A percentile compares a stretch with the other conserved stretches of the same genome.
phyloP scores from a whole-genome alignment of 2,113 vertebrate species.

The Suricata suricatta region DNA sequence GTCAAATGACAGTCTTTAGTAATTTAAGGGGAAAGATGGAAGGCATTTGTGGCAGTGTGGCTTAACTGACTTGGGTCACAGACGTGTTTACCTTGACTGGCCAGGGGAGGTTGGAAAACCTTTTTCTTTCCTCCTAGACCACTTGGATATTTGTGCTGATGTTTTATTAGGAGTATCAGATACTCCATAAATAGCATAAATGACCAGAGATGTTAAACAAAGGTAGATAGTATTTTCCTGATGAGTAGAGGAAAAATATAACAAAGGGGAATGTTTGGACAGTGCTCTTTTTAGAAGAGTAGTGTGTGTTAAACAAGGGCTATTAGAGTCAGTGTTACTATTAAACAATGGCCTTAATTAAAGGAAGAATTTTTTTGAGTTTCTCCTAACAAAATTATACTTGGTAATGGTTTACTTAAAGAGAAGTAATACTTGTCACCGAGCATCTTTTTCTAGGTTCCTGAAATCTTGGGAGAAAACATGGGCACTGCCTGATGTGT shows the following conservation, averaged over 20 bases:
- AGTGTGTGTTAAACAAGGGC: neutral
- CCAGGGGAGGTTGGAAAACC: conserved; percentile 35
- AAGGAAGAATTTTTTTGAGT: neutral
- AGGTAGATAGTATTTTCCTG: conserved; percentile 56
- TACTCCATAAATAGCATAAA: conserved; percentile 45
- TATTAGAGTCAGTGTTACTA: neutral
- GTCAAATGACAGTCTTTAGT: conserved; percentile 85
- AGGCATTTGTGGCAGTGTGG: conserved; percentile 76
- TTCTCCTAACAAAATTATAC: conserved; percentile 34
- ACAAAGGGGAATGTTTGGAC: conserved; percentile 39
- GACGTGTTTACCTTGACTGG: conserved; percentile 78
- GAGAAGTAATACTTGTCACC: neutral
- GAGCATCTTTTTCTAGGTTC: neutral
- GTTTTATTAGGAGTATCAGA: conserved; percentile 68
- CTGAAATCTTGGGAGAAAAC: neutral
- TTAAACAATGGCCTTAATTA: conserved; percentile 33
- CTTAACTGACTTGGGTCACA: neutral
- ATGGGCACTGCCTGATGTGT: neutral
- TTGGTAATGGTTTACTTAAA: conserved; percentile 53
- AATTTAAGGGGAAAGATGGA: conserved; percentile 84
- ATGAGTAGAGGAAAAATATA: conserved; percentile 22
- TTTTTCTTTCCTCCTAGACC: conserved; percentile 32
- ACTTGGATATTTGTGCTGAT: conserved; percentile 65
- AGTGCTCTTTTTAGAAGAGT: neutral
- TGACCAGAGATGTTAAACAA: conserved; percentile 62